Conservation (phyloP, 2,888 invertebrate genomes). For the Epistrophe grossulariae region DNA sequence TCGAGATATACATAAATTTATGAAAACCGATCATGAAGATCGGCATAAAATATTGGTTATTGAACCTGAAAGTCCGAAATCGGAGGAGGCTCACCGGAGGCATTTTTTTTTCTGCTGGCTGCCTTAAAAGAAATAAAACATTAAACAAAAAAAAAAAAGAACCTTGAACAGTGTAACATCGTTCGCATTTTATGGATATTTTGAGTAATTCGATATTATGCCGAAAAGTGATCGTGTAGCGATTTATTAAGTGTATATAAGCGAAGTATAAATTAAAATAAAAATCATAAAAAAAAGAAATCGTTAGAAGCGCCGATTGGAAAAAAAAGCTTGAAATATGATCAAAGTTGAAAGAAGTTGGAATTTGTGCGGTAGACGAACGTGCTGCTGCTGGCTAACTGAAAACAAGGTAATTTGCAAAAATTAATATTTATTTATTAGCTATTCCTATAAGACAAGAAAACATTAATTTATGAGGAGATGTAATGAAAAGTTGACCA, state of each 20-base stretch:
- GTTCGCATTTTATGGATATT: slow-evolving; percentile 64
- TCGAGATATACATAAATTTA: slow-evolving; percentile 34
- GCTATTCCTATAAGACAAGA: neutral
- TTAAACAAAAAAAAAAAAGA: slow-evolving; percentile 29
- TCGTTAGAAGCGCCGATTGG: slow-evolving; percentile 28
- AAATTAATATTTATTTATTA: slow-evolving; percentile 42
- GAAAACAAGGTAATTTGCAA: slow-evolving; percentile 54
- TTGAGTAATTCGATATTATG: slow-evolving; percentile 67
- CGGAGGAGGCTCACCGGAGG: slow-evolving; percentile 58
- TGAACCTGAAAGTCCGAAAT: slow-evolving; percentile 67
- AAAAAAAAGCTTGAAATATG: slow-evolving; percentile 31
- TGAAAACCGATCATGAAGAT: slow-evolving; percentile 50
- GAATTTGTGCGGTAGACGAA: slow-evolving; percentile 23
- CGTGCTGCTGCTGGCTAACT: neutral
- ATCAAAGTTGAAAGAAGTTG: slow-evolving; percentile 41
- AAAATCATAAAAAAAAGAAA: neutral
- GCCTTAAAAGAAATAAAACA: slow-evolving; percentile 11
- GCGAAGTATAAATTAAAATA: slow-evolving; percentile 31
- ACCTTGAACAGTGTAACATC: slow-evolving; percentile 53
- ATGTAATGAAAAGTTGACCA: slow-evolving; percentile 14
- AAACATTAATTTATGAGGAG: neutral
- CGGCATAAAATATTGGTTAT: slow-evolving; percentile 65
- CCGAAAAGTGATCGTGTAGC: slow-evolving; percentile 73
- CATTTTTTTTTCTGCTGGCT: neutral
- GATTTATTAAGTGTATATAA: slow-evolving; percentile 40